Conservation (phyloP, 2,888 invertebrate genomes). For the Abscondita cerata region DNA sequence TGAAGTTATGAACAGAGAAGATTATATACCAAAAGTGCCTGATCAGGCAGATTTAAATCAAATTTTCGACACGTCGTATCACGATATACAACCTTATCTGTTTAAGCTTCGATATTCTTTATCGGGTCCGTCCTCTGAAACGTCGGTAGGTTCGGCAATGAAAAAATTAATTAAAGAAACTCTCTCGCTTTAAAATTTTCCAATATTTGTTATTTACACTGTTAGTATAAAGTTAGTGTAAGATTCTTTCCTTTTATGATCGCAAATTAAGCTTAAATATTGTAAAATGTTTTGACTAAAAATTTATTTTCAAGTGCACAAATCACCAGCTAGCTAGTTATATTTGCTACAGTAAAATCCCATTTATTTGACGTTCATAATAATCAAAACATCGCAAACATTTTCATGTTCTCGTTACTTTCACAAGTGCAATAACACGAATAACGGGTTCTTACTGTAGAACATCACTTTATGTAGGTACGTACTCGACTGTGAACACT, state of each 20-base stretch:
- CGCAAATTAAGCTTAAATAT: background rate
- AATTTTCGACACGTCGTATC: constrained; percentile 92
- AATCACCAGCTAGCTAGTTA: too few relatives aligned
- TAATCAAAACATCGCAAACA: too few relatives aligned
- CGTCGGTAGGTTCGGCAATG: constrained; percentile 87
- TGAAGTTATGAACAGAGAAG: constrained; percentile 93
- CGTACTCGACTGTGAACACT: too few relatives aligned
- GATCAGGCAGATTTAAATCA: constrained; percentile 90
- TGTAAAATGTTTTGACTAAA: constrained; percentile 13
- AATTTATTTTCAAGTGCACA: background rate
- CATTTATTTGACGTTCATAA: too few relatives aligned
- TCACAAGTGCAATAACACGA: too few relatives aligned
- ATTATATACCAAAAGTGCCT: constrained; percentile 96
- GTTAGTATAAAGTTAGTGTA: background rate
- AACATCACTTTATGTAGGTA: too few relatives aligned
- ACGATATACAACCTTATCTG: constrained; percentile 95
- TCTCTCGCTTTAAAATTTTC: constrained; percentile 72
- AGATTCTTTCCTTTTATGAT: constrained; percentile 14
- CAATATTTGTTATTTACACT: background rate
- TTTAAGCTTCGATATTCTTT: constrained; percentile 90
- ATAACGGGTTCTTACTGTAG: too few relatives aligned
- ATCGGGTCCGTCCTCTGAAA: constrained; percentile 73
- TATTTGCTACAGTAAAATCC: too few relatives aligned
- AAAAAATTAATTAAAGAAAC: constrained; percentile 90
- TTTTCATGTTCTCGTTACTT: too few relatives aligned